Conservation (phyloP, 2,888 invertebrate species). For the Metopia argyrocephala region DNA sequence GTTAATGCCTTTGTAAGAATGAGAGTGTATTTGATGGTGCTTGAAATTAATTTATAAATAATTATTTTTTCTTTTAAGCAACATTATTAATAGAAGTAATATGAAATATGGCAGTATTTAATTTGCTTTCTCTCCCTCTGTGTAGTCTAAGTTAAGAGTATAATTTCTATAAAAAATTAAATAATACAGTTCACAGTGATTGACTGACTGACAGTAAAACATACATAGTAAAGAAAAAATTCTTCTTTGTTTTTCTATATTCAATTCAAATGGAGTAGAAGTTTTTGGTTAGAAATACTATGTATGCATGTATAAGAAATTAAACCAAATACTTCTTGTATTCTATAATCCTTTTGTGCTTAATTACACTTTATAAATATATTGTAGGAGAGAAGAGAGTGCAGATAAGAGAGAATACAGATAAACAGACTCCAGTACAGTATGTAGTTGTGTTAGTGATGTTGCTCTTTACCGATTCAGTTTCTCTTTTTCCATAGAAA, state of each 20-base stretch:
- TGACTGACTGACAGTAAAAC: too few species aligned
- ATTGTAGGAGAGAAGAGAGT: not conserved
- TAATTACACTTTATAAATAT: constrained; percentile 59
- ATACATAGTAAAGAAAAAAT: too few species aligned
- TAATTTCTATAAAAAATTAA: too few species aligned
- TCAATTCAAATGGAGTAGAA: not conserved
- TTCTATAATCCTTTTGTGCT: constrained; percentile 62
- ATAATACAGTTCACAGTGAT: too few species aligned
- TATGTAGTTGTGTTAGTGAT: not conserved
- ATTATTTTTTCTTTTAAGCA: not conserved
- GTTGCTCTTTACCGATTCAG: too few species aligned
- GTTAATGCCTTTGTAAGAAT: too few species aligned
- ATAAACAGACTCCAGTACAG: not conserved
- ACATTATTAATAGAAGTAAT: not conserved
- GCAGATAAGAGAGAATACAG: not conserved
- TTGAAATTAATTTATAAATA: too few species aligned
- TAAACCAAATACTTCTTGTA: not conserved
- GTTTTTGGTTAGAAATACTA: too few species aligned
- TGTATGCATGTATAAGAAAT: not conserved
- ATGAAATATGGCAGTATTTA: constrained; percentile 46
- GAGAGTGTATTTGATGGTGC: too few species aligned
- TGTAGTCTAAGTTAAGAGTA: too few species aligned
- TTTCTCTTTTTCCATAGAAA: too few species aligned
- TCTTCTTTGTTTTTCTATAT: too few species aligned
- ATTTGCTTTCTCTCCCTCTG: constrained; percentile 2